Conservation (phyloP, 37 sponge, comb jelly and placozoan genomes). For the Tethya wilhelma region DNA sequence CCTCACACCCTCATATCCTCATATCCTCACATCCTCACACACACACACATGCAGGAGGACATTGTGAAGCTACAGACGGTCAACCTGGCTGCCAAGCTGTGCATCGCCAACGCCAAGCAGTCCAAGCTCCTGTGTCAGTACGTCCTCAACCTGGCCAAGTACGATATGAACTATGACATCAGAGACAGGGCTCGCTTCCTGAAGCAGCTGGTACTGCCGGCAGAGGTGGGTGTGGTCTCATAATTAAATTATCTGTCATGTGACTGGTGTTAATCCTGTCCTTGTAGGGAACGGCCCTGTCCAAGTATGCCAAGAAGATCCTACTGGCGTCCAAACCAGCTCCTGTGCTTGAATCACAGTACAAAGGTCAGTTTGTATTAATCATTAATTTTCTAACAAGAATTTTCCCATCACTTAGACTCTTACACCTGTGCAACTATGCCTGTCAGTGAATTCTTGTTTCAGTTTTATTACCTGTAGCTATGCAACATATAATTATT, state of each 20-base stretch:
- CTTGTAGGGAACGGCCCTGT: slow-evolving; percentile 65
- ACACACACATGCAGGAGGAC: slow-evolving; percentile 66
- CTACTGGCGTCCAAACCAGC: slow-evolving; percentile 94
- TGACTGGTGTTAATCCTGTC: background rate
- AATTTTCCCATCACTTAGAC: too few species aligned
- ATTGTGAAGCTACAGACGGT: slow-evolving; percentile 97
- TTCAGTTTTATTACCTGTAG: too few species aligned
- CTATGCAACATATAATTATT: too few species aligned
- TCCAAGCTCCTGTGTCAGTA: slow-evolving; percentile 90
- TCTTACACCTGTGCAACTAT: too few species aligned
- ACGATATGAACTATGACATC: slow-evolving; percentile 98
- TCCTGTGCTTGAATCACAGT: slow-evolving; percentile 87
- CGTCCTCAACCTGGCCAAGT: slow-evolving; percentile 93
- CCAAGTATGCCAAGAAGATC: slow-evolving; percentile 98
- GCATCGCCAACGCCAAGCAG: slow-evolving; percentile 90
- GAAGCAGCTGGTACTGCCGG: slow-evolving; percentile 73
- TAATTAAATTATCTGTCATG: background rate
- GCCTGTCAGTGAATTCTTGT: too few species aligned
- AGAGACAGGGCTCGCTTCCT: slow-evolving; percentile 95
- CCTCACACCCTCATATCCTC: background rate
- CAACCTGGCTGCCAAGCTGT: slow-evolving; percentile 95
- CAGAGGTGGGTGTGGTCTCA: slow-evolving; percentile 48
- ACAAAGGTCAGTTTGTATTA: slow-evolving; percentile 88
- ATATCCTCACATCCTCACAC: background rate
- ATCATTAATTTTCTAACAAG: too few species aligned